A percentile compares a stretch with the other conserved stretches of the same genome.
Evolutionary conservation across 2,797 vertebrate species (phyloP).

Genomic region (Enteromius fasciolatus): DNA sequence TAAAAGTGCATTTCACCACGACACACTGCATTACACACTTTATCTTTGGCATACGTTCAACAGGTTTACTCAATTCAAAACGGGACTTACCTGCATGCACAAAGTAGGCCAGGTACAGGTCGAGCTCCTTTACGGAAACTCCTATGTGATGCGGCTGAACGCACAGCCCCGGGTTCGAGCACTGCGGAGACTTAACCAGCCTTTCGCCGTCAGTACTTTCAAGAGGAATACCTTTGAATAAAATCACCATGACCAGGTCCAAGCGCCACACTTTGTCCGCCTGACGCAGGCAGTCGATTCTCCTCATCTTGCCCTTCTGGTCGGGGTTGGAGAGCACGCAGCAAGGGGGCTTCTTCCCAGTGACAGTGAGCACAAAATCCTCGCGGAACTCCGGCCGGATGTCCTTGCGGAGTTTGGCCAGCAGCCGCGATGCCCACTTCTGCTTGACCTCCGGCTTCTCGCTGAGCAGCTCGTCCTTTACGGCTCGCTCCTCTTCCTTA

Average conservation of each 20-base stretch:
- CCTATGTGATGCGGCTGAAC: constrained; percentile 99
- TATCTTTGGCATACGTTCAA: not conserved
- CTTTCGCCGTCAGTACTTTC: constrained; percentile 99
- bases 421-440: constrained; percentile 98
- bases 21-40: not conserved
- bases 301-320: constrained; percentile 99
- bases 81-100: constrained; percentile 91
- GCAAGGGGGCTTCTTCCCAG: constrained; percentile 96
- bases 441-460: constrained; percentile 99
- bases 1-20: not conserved
- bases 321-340: constrained; percentile 99
- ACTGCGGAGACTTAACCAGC: constrained; percentile 97
- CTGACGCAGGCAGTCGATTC: constrained; percentile 98
- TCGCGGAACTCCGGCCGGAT: constrained; percentile 98
- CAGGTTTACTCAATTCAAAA: not conserved
- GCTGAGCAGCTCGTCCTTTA: constrained; percentile 96
- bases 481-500: constrained; percentile 97
- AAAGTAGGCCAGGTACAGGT: constrained; percentile 99
- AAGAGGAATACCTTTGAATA: constrained; percentile 99
- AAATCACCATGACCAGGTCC: constrained; percentile 99
- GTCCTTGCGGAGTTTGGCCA: constrained; percentile 98
- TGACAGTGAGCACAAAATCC: constrained; percentile 98
- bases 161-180: constrained; percentile 94
- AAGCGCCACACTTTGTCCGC: constrained; percentile 99
- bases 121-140: constrained; percentile 99